phyloP scores from a whole-genome alignment of 2,888 invertebrate genomes.

The Sericinus montela region DNA sequence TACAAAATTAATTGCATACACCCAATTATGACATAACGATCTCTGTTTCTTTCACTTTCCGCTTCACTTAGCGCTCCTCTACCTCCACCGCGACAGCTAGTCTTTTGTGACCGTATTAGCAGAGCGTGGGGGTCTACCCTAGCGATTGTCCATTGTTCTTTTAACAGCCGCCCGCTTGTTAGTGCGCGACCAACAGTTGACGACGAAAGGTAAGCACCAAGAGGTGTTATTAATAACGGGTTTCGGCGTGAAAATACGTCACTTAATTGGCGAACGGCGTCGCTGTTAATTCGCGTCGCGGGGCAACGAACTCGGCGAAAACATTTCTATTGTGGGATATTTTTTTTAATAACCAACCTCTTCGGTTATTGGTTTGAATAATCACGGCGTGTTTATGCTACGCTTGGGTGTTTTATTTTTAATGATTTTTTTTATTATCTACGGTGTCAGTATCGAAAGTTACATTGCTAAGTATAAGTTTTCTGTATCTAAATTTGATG shows the following conservation, averaged over 20 bases:
- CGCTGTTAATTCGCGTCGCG: constrained; percentile 27
- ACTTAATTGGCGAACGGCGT: constrained; percentile 40
- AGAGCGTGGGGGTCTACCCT: constrained; percentile 40
- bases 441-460: too few species aligned
- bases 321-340: constrained; percentile 11
- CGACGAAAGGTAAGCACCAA: constrained; percentile 36
- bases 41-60: too few species aligned
- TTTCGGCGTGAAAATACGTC: constrained; percentile 53
- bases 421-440: too few species aligned
- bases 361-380: neutral
- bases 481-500: too few species aligned
- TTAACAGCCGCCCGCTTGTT: constrained; percentile 72
- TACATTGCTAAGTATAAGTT: too few species aligned
- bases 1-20: too few species aligned
- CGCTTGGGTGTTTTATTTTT: too few species aligned
- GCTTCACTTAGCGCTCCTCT: neutral
- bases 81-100: constrained; percentile 12
- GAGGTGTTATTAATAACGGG: constrained; percentile 59
- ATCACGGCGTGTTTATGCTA: too few species aligned
- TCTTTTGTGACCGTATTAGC: constrained; percentile 26
- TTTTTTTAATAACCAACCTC: constrained; percentile 7
- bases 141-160: constrained; percentile 73
- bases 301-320: constrained; percentile 21
- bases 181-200: constrained; percentile 43
- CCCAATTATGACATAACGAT: too few species aligned